A percentile compares a stretch with the other conserved stretches of the same genome.
Conservation (phyloP, 2,888 invertebrate species). For the Lasioglossum oenotherae region DNA sequence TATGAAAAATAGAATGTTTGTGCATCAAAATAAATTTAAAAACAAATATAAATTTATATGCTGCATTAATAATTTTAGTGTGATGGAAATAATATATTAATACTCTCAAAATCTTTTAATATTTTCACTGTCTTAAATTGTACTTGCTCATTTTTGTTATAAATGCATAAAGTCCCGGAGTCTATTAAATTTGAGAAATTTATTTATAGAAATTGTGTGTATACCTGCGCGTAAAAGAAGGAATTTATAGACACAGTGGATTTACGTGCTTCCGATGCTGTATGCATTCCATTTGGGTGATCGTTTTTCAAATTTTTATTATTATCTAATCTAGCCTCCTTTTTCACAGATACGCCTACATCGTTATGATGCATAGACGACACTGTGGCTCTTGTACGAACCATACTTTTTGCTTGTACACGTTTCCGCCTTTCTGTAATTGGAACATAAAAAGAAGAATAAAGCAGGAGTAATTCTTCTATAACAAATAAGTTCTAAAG, state of each 20-base stretch:
- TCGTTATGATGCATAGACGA: conserved; percentile 26
- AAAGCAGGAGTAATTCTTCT: background rate
- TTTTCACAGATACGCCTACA: conserved; percentile 34
- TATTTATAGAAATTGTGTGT: too few relatives aligned
- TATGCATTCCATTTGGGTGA: background rate
- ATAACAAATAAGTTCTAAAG: background rate
- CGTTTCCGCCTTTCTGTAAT: conserved; percentile 55
- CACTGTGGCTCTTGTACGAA: conserved; percentile 25
- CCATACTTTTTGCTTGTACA: conserved; percentile 15
- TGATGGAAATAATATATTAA: too few relatives aligned
- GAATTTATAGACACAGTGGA: conserved; percentile 34
- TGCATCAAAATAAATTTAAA: too few relatives aligned
- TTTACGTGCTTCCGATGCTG: conserved; percentile 30
- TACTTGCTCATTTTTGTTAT: too few relatives aligned
- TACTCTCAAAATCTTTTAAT: too few relatives aligned
- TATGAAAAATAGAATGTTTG: too few relatives aligned
- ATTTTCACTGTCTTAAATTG: too few relatives aligned
- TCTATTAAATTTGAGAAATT: too few relatives aligned
- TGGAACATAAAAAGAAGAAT: background rate
- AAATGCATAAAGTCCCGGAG: too few relatives aligned
- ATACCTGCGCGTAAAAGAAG: conserved; percentile 46
- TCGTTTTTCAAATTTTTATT: conserved; percentile 17
- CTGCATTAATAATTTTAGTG: too few relatives aligned
- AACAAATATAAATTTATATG: too few relatives aligned
- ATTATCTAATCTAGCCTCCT: conserved; percentile 44